Base-by-base conservation (phyloP, 2,888 invertebrate genomes). In the Hirtodrosophila confusa region DNA sequence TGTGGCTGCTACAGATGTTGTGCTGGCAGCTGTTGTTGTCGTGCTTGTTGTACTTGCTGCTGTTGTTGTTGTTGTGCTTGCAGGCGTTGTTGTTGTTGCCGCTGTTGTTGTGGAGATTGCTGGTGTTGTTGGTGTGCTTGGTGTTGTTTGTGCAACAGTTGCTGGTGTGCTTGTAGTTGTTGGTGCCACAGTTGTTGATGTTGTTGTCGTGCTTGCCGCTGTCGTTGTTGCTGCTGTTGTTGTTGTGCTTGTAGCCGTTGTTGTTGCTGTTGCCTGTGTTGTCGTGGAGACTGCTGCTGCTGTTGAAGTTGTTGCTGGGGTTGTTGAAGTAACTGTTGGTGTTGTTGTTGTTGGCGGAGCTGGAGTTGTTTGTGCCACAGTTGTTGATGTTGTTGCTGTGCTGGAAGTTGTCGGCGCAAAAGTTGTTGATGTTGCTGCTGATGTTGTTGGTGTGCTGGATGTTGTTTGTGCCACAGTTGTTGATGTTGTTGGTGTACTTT, bases 201-300 rank as follows among this genome's bases (percentile, higher is more conserved):
- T 17, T 17, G 17, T 17, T 17, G 17, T 1, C 1, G 17, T 17
- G 17, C 1, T 17, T 17, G 17, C 6, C 2, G 33, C 3, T 23
- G 48, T n/a, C 27, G 61, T 24, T 41, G 53, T 17, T 66, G 55
- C 31, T 35, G 40, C 9, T 51, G 55, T 4, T 17, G 31, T 7
- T 11, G 35, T 0, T n/a, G 45, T 3, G 31, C 27, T 10, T 40
- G 37, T 1, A 7, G 47, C 7, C 7, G n/a, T 43, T n/a, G 39
- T 36, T 36, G 56, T 29, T 33, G 44, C 0, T 24, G 17, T 17
- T 17, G 48, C 8, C 31, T 49, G 4, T 36, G 51, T 6, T 24
- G 40, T n/a, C 24, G 36, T 4, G 8, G 61, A 8, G 41, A 53
- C 0, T 12, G 35, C 4, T 6, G 50, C 0, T n/a, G 48, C 35